A percentile compares a stretch with the other conserved stretches of the same genome.
Conservation (phyloP, 2,797 vertebrate genomes). For the Florisuga fusca region DNA sequence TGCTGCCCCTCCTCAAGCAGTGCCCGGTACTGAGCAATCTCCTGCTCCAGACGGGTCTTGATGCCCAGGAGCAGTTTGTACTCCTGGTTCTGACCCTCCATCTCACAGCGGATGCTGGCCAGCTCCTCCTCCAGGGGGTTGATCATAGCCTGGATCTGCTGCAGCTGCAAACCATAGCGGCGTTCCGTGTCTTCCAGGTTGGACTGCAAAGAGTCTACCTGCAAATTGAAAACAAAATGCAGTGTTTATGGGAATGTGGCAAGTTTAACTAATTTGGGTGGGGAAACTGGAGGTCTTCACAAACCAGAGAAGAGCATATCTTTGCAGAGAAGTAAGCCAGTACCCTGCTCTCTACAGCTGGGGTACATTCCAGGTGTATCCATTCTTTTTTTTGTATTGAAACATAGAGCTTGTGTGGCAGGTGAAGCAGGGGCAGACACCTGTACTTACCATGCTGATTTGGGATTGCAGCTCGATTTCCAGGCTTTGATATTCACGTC, state of each 20-base stretch:
- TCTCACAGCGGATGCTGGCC: constrained; percentile 78
- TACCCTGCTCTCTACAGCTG: neutral
- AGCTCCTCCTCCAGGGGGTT: constrained; percentile 76
- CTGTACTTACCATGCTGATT: constrained; percentile 85
- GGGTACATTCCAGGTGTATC: neutral
- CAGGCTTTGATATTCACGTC: constrained; percentile 85
- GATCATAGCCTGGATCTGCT: constrained; percentile 72
- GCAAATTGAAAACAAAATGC: neutral
- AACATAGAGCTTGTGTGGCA: neutral
- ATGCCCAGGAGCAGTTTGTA: no score
- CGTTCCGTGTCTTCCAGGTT: constrained; percentile 76
- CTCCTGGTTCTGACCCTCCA: constrained; percentile 75
- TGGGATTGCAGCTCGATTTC: constrained; percentile 92
- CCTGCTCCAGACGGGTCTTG: constrained; percentile 77
- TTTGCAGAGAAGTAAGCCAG: neutral
- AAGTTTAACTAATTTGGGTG: neutral
- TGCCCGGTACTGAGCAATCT: constrained; percentile 73
- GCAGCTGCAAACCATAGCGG: constrained; percentile 74
- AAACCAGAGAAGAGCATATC: neutral
- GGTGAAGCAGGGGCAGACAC: neutral
- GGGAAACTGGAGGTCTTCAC: neutral
- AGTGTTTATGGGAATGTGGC: neutral
- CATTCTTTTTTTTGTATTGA: neutral
- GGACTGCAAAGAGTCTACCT: constrained; percentile 75
- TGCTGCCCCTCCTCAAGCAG: constrained; percentile 78